phyloP scores from a whole-genome alignment of 2,888 invertebrate species.

The Allygus modestus region DNA sequence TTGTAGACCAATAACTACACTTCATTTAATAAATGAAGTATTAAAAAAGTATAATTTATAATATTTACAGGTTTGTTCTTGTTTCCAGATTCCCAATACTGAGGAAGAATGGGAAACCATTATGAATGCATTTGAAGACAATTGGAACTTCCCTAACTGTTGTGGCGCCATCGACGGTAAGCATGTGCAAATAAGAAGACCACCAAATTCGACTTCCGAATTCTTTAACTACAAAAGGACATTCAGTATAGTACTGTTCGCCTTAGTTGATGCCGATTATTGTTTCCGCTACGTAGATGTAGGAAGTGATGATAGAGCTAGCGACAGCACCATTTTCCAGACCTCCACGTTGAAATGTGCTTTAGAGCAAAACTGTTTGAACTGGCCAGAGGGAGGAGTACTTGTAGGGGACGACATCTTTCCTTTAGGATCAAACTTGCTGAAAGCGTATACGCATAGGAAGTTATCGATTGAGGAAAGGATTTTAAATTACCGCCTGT shows the following conservation, averaged over 20 bases:
- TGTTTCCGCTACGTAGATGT: no score
- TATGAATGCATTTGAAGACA: no score
- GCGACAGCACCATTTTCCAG: conserved; percentile 30
- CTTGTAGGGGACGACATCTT: not conserved
- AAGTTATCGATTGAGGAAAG: not conserved
- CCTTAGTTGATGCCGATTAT: conserved; percentile 60
- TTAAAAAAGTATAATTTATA: no score
- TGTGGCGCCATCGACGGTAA: no score
- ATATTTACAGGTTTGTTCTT: no score
- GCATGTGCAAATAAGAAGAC: no score
- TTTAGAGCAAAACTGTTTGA: not conserved
- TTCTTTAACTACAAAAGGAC: conserved; percentile 58
- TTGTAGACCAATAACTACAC: no score
- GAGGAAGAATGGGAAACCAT: no score
- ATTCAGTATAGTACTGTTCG: conserved; percentile 54
- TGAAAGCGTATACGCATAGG: not conserved
- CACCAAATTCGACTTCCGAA: no score
- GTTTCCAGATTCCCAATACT: no score
- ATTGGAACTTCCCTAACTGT: no score
- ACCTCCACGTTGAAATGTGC: conserved; percentile 9
- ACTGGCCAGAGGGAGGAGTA: not conserved
- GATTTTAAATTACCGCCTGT: conserved; percentile 9
- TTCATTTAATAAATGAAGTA: no score
- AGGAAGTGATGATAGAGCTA: conserved; percentile 26
- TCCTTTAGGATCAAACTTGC: not conserved